Percentiles rank a stretch among this genome's conserved stretches.
phyloP scores from a whole-genome alignment of 2,888 invertebrate species.

The Epinotia demarniana region DNA sequence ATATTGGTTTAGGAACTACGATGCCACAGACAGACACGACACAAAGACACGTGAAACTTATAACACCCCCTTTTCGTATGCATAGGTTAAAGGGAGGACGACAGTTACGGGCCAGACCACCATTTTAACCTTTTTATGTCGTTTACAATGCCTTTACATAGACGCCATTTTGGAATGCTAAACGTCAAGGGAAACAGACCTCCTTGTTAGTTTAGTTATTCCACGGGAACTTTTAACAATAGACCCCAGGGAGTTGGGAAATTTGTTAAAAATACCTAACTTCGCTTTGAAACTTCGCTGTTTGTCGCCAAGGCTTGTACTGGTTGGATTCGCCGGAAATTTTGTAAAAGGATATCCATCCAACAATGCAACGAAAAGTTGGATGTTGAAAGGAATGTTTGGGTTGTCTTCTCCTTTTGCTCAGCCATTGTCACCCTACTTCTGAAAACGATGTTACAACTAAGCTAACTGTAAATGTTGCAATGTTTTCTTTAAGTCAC shows the following conservation, averaged over 20 bases:
- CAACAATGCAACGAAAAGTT: background rate
- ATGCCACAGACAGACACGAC: too few relatives aligned
- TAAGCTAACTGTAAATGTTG: too few relatives aligned
- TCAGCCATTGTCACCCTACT: background rate
- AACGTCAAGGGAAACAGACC: background rate
- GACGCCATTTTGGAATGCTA: background rate
- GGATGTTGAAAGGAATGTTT: conserved; percentile 2
- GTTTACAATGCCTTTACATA: too few relatives aligned
- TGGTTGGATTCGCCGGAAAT: background rate
- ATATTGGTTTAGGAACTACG: too few relatives aligned
- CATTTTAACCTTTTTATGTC: too few relatives aligned
- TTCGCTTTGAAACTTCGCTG: conserved; percentile 21
- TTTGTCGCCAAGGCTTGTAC: background rate
- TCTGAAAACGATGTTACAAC: background rate
- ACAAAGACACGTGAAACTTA: too few relatives aligned
- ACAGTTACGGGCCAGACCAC: too few relatives aligned
- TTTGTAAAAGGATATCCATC: conserved; percentile 3
- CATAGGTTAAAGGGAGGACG: too few relatives aligned
- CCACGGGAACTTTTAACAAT: conserved; percentile 37
- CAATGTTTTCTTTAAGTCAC: too few relatives aligned
- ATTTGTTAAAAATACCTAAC: conserved; percentile 36
- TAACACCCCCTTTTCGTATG: too few relatives aligned
- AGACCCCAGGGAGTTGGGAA: conserved; percentile 27
- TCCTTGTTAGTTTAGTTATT: conserved; percentile 37
- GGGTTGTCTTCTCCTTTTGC: background rate